Base-by-base conservation (phyloP, 2,113 vertebrate species). In the Grallaria varia region DNA sequence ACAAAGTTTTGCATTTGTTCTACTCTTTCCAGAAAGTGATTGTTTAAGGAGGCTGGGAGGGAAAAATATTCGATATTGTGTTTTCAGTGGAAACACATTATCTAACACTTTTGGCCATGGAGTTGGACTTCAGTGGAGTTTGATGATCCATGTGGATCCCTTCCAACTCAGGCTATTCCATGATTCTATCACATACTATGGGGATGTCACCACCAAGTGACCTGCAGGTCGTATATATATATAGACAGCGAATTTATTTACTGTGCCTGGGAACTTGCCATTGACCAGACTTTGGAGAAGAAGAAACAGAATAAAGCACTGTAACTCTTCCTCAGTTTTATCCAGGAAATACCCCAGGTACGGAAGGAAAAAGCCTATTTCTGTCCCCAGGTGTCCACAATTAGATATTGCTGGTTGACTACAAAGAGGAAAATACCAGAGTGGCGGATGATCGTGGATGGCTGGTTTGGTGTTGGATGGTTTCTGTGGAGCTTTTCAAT, bases 191-290 rank as follows among this genome's bases (percentile, higher is more conserved):
- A 52, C 31, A 19, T 37, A 3, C 10, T 4, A 12, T 5, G 25
- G 37, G 23, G n/a, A 44, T 4, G 10, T 37, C 47, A 39, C n/a
- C 64, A 39, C 16, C 31, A 49, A 35, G 52, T 1, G 11, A 63
- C 47, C 45, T 0, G 21, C 39, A 8, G n/a, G 24, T 28, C 12
- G 3, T 4, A 14, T 1, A 4, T 3, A 10, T 15, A 16, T 3
- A n/a, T n/a, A n/a, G n/a, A n/a, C n/a, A 8, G 5, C 37, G 30
- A 14, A 45, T 79, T 47, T 53, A 30, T 28, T 55, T 8, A 22
- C 71, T 62, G 3, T 10, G 20, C 33, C 64, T 45, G 6, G 31
- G n/a, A 87, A 22, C 13, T 44, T 44, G 10, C 12, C 8, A 4
- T 44, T 67, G 55, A 37, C 8, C 63, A 59, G 58, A 7, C 12